Conservation (phyloP, 2,797 vertebrate species). For the Microchirus variegatus region DNA sequence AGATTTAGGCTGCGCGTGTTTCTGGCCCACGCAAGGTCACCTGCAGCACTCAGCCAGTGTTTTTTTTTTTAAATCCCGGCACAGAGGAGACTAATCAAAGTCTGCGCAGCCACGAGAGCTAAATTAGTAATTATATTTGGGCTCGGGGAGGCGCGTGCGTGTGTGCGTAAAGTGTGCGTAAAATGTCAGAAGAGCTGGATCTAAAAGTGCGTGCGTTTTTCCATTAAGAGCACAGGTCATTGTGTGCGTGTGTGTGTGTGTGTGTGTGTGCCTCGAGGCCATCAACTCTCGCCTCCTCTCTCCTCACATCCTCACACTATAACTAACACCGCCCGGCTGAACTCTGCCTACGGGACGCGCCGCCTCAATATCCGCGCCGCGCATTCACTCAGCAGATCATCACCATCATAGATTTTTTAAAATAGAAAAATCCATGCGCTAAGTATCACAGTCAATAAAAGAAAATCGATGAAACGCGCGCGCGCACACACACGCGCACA, state of each 20-base stretch:
- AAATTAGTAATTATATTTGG: conserved; percentile 55
- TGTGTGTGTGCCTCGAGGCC: conserved; percentile 33
- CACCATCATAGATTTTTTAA: conserved; percentile 83
- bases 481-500: conserved; percentile 8
- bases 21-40: conserved; percentile 68
- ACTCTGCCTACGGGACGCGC: too few relatives aligned
- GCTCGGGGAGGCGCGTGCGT: conserved; percentile 11
- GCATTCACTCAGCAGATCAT: conserved; percentile 83
- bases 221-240: conserved; percentile 18
- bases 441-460: conserved; percentile 85
- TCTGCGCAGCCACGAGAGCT: conserved; percentile 31
- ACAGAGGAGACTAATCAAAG: conserved; percentile 53
- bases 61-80: conserved; percentile 14
- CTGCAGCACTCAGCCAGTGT: conserved; percentile 48
- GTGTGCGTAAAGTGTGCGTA: conserved; percentile 56
- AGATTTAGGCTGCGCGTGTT: conserved; percentile 44
- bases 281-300: conserved; percentile 8
- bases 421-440: conserved; percentile 88
- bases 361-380: conserved; percentile 39
- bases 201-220: conserved; percentile 29
- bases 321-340: conserved; percentile 22
- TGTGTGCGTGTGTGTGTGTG: conserved; percentile 4
- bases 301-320: conserved; percentile 23
- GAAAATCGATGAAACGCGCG: conserved; percentile 69
- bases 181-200: conserved; percentile 58